Base-by-base conservation (phyloP, 2,888 invertebrate genomes). In the Dicranocentrus wangi region DNA sequence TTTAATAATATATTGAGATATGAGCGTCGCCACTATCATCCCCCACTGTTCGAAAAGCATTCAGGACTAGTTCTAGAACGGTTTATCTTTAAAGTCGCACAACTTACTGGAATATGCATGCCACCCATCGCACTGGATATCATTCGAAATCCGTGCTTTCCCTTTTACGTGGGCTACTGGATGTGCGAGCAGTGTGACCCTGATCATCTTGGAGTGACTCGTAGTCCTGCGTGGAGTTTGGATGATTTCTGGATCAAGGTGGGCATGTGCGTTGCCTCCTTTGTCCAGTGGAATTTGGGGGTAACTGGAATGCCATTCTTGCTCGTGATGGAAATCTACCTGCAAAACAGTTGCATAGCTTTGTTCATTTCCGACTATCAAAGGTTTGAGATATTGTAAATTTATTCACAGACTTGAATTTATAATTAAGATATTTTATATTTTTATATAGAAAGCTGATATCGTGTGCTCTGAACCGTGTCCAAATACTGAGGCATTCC, bases 161-260 rank as follows among this genome's bases (percentile, higher is more conserved):
- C 66, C 8, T 47, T 66, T 21, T 66, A 66, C 43, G 66, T 66
- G 0, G 47, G 66, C 17, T 66, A 66, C 27, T 66, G 43, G 43
- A 10, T 43, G 66, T 23, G 25, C 43, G 47, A 42, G 1, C 43
- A 15, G 1, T 66, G 66, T n/a, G 23, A 43, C 15, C 21, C 19
- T 1, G 23, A 17, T 1, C n/a, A 47, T 23, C 25, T 25, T 2
- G 66, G 66, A n/a, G 2, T 1, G 0, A 0, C 25, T 25, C 25
- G 21, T 10, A 10, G 1, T 1, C 21, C 42, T 0, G 42, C 42
- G 10, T 42, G 66, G 47, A 66, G 1, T 23, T 13, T 39, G 5
- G 7, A 39, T 39, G 39, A 39, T 51, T 51, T 15, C 51, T 5
- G 15, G 3, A 51, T 17, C 15, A 51, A 51, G 19, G 5, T 51